Conservation (phyloP, 30 jellyfish, hydroid and myxozoan genomes). For the Aurelia coerulea region DNA sequence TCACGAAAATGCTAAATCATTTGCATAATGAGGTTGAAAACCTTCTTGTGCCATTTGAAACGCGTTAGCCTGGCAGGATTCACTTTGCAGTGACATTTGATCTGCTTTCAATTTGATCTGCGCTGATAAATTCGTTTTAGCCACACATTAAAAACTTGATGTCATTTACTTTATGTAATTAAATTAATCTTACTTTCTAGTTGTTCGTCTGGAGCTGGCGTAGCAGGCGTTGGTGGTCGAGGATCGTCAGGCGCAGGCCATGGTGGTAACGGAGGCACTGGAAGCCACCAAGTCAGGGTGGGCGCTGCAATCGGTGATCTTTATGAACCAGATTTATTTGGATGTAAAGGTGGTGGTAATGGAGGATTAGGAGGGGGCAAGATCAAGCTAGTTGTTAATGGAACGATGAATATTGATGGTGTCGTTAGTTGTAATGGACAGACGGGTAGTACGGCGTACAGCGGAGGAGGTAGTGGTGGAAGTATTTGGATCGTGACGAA, state of each 20-base stretch:
- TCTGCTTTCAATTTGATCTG: too few relatives aligned
- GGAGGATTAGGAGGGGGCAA: conserved; percentile 78
- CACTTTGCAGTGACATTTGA: too few relatives aligned
- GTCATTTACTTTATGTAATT: background rate
- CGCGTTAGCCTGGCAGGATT: too few relatives aligned
- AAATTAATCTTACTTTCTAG: conserved; percentile 9
- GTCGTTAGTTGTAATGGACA: conserved; percentile 48
- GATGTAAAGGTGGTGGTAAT: conserved; percentile 75
- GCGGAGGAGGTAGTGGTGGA: conserved; percentile 83
- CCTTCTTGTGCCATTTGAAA: too few relatives aligned
- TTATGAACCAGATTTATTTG: conserved; percentile 57
- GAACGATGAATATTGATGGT: conserved; percentile 66
- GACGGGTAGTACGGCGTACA: conserved; percentile 26
- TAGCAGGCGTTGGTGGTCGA: conserved; percentile 28
- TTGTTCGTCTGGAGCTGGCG: conserved; percentile 56
- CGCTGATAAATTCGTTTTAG: too few relatives aligned
- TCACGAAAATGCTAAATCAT: too few relatives aligned
- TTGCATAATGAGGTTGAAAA: background rate
- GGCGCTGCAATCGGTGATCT: conserved; percentile 71
- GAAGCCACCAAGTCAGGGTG: conserved; percentile 51
- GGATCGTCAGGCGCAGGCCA: conserved; percentile 82
- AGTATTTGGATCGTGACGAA: conserved; percentile 61
- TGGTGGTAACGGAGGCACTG: conserved; percentile 79
- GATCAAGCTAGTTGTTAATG: conserved; percentile 31
- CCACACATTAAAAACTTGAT: too few relatives aligned